phyloP scores from a whole-genome alignment of 2,113 vertebrate genomes.

The Oenanthe oenanthe region DNA sequence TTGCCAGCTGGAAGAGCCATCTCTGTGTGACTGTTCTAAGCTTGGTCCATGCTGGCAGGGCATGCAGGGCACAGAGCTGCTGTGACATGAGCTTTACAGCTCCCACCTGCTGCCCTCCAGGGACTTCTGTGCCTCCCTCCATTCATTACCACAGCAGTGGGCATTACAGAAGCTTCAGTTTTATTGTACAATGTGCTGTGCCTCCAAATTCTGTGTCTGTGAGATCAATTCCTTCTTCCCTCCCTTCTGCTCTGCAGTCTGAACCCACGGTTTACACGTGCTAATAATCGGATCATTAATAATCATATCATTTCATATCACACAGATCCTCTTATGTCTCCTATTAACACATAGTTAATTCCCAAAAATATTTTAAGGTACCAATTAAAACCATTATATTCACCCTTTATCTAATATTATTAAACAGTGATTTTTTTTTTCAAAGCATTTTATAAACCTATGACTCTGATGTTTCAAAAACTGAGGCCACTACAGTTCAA shows the following conservation, averaged over 20 bases:
- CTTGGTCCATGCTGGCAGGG: background rate
- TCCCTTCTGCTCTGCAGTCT: background rate
- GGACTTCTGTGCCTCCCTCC: background rate
- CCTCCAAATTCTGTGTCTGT: background rate
- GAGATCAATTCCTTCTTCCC: background rate
- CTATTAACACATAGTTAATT: background rate
- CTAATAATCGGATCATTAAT: background rate
- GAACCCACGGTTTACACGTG: accelerated
- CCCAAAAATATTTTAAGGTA: background rate
- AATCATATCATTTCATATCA: background rate
- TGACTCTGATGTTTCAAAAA: background rate
- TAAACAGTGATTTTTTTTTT: background rate
- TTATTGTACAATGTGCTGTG: accelerated
- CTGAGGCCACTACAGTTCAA: background rate
- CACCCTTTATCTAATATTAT: background rate
- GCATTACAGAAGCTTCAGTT: accelerated
- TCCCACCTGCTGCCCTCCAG: background rate
- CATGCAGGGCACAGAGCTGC: background rate
- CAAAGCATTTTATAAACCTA: background rate
- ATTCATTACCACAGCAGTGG: background rate
- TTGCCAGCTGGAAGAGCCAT: background rate
- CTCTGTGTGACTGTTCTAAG: background rate
- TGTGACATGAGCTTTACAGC: accelerated
- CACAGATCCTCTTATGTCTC: background rate
- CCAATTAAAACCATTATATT: background rate